Percentiles rank a stretch among this genome's conserved stretches.
Evolutionary conservation across 2,797 vertebrate species (phyloP).

Genomic region (Epinephelus awoara): DNA sequence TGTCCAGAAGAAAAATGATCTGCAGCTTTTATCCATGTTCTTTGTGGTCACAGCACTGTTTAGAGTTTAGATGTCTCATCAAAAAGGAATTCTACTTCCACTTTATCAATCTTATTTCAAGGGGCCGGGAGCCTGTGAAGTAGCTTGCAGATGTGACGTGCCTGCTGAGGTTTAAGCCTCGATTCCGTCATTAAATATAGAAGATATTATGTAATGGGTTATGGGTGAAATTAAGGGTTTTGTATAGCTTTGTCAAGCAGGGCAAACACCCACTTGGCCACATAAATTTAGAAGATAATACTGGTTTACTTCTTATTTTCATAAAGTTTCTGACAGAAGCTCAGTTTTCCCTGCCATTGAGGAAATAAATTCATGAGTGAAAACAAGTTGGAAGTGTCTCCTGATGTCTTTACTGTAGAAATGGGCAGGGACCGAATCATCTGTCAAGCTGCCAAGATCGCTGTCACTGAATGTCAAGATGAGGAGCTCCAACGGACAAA

Average conservation of each 20-base stretch:
- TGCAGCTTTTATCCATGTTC: slow-evolving; percentile 78
- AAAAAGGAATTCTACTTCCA: slow-evolving; percentile 78
- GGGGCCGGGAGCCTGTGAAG: slow-evolving; percentile 46
- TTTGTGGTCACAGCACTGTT: slow-evolving; percentile 73
- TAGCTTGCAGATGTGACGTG: slow-evolving; percentile 66
- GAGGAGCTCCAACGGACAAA: neutral
- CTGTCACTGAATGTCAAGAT: neutral
- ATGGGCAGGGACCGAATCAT: neutral
- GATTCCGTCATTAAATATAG: slow-evolving; percentile 39
- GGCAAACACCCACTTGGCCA: slow-evolving; percentile 18
- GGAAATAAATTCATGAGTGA: neutral
- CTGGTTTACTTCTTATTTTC: neutral
- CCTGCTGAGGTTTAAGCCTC: slow-evolving; percentile 34
- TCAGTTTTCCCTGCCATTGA: neutral
- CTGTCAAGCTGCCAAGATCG: neutral
- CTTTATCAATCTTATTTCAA: slow-evolving; percentile 72
- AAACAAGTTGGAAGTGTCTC: neutral
- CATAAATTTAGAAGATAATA: slow-evolving; percentile 3
- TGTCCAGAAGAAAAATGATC: slow-evolving; percentile 76
- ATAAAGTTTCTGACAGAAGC: neutral
- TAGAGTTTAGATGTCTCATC: slow-evolving; percentile 75
- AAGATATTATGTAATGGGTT: slow-evolving; percentile 40
- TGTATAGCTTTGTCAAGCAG: slow-evolving; percentile 36
- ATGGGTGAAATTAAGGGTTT: slow-evolving; percentile 47
- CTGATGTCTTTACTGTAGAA: neutral